Evolutionary conservation across 64 coral and sea anemone genomes (phyloP).

Genomic region (Actinia tenebrosa): DNA sequence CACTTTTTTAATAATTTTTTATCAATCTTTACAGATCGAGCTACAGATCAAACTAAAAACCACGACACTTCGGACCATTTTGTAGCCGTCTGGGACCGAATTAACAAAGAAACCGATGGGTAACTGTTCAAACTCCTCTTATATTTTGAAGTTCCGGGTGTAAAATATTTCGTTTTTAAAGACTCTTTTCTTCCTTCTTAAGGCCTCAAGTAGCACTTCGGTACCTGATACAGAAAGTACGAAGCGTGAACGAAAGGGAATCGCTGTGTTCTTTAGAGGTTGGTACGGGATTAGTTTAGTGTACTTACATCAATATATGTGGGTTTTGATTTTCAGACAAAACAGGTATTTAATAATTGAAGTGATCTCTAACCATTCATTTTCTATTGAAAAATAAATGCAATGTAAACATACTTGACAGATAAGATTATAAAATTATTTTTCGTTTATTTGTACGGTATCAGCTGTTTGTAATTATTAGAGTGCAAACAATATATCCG

Average conservation of each 20-base stretch:
- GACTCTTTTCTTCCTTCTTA: not conserved
- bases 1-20: not conserved
- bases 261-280: constrained; percentile 49
- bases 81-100: constrained; percentile 73
- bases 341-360: constrained; percentile 9
- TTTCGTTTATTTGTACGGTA: not conserved
- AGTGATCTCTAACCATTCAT: not conserved
- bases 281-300: not conserved
- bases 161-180: not conserved
- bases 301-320: not conserved
- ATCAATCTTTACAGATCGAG: constrained; percentile 59
- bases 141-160: constrained; percentile 11
- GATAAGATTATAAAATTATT: not conserved
- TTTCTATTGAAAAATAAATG: not conserved
- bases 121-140: not conserved
- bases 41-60: constrained; percentile 66
- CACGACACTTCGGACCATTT: constrained; percentile 55
- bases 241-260: constrained; percentile 62
- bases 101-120: constrained; percentile 90
- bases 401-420: not conserved
- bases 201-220: constrained; percentile 65
- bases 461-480: not conserved
- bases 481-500: too few species aligned
- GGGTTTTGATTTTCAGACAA: not conserved
- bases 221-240: constrained; percentile 70